phyloP scores from a whole-genome alignment of 2,888 invertebrate species.

The Deroplatys truncata region DNA sequence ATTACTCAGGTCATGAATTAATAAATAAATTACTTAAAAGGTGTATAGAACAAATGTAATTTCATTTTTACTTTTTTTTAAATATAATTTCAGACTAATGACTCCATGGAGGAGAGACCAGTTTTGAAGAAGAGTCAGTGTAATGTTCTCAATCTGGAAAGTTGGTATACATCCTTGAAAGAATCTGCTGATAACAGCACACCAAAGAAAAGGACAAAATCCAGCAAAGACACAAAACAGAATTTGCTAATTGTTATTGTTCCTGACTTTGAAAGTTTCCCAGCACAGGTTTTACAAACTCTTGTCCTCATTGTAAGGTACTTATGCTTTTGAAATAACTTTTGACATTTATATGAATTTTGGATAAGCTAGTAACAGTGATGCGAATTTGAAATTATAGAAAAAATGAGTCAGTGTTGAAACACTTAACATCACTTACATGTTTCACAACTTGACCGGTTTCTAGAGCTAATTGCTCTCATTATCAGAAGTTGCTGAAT shows the following conservation, averaged over 20 bases:
- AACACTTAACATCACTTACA: no score
- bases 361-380: no score
- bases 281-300: constrained; percentile 67
- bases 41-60: no score
- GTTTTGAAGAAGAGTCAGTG: constrained; percentile 58
- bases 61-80: no score
- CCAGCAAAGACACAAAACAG: background rate
- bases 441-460: no score
- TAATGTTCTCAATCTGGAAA: constrained; percentile 58
- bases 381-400: no score
- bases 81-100: background rate
- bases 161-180: constrained; percentile 51
- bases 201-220: background rate
- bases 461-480: no score
- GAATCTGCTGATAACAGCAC: constrained; percentile 34
- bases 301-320: constrained; percentile 77
- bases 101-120: background rate
- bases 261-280: constrained; percentile 83
- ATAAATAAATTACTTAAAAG: no score
- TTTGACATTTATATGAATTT: no score
- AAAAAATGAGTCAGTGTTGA: no score
- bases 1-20: no score
- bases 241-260: constrained; percentile 67
- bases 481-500: no score
- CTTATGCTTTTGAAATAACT: constrained; percentile 23